Conservation (phyloP, 1,140 invertebrate genomes). For the Leptinotarsa texana region DNA sequence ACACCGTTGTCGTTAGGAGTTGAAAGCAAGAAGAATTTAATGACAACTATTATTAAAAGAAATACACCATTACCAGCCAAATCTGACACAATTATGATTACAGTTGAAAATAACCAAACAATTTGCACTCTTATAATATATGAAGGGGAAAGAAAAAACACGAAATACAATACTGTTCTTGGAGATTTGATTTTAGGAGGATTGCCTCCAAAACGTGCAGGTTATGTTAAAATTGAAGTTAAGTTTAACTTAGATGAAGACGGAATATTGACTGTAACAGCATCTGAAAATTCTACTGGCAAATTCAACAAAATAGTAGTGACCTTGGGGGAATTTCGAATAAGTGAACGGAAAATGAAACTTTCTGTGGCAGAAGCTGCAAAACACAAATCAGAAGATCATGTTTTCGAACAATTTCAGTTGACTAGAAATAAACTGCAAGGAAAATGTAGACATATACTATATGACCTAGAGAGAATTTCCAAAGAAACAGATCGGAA, state of each 20-base stretch:
- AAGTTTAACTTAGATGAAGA: constrained; percentile 33
- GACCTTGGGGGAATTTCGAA: constrained; percentile 7
- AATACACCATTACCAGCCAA: constrained; percentile 34
- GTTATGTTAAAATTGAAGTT: constrained; percentile 11
- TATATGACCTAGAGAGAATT: neutral
- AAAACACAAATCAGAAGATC: constrained; percentile 1
- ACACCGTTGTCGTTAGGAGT: constrained; percentile 26
- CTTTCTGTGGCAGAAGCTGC: constrained; percentile 19
- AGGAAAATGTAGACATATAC: neutral
- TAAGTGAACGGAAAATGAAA: constrained; percentile 7
- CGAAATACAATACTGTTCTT: constrained; percentile 27
- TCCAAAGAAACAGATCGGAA: neutral
- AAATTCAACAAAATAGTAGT: neutral
- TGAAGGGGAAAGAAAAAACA: constrained; percentile 36
- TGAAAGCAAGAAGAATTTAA: neutral
- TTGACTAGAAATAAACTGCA: neutral
- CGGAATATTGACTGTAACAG: constrained; percentile 36
- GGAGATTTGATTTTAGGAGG: constrained; percentile 13
- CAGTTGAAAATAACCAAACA: constrained; percentile 28
- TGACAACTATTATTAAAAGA: constrained; percentile 25
- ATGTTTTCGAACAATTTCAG: constrained; percentile 16
- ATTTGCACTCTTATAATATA: constrained; percentile 25
- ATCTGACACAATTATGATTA: neutral
- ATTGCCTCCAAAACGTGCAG: neutral
- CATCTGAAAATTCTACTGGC: constrained; percentile 24